Percentiles rank a stretch among this genome's conserved stretches.
Conservation (phyloP, 2,888 invertebrate species). For the Calephelis perditalis region DNA sequence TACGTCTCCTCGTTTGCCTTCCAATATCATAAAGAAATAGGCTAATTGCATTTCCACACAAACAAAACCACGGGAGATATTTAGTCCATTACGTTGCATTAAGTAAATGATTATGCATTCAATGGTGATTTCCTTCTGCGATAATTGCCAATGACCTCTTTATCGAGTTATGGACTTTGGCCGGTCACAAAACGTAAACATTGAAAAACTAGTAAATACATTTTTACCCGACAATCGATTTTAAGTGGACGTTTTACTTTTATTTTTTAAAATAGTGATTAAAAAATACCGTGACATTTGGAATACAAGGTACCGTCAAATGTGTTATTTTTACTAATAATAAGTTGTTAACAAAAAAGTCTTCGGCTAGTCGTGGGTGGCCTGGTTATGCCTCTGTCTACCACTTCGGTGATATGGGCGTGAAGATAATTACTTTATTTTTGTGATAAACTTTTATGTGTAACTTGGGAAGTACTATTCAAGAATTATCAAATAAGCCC, state of each 20-base stretch:
- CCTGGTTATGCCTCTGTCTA: too few relatives aligned
- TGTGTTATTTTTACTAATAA: too few relatives aligned
- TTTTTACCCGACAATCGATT: slow-evolving; percentile 8
- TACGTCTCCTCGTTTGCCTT: too few relatives aligned
- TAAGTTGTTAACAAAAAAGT: too few relatives aligned
- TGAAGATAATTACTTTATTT: too few relatives aligned
- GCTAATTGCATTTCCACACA: not conserved
- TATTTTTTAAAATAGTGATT: slow-evolving; percentile 15
- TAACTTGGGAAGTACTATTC: too few relatives aligned
- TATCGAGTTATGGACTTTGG: slow-evolving; percentile 36
- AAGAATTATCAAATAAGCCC: too few relatives aligned
- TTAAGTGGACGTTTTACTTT: slow-evolving; percentile 13
- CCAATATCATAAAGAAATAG: too few relatives aligned
- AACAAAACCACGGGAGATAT: not conserved
- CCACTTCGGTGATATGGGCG: too few relatives aligned
- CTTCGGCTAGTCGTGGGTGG: too few relatives aligned
- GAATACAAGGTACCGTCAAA: too few relatives aligned
- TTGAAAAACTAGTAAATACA: slow-evolving; percentile 9
- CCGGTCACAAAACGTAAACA: slow-evolving; percentile 28
- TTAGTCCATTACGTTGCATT: slow-evolving; percentile 9
- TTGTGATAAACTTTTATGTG: too few relatives aligned
- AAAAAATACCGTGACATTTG: not conserved
- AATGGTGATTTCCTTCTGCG: slow-evolving; percentile 31
- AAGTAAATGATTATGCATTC: slow-evolving; percentile 30
- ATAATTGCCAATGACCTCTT: slow-evolving; percentile 37